These are phyloP conservation scores for Rattus norvegicus DNA, from an alignment of 2,113 vertebrate species.

Conservation along the genomic window GRCr8 NC_086030.1:38285001-38285500, in stretches of 20 bases:
- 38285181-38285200: background rate
- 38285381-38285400: background rate
- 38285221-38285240: background rate
- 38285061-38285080: background rate
- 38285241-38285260: background rate
- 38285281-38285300: background rate
- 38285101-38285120: background rate
- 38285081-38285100: background rate
- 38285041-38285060: background rate
- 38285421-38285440: background rate
- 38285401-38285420: background rate
- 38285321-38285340: background rate
- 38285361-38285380: background rate
- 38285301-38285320: background rate
- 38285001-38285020: background rate
- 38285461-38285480: background rate
- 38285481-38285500: background rate
- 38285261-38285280: background rate
- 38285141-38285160: background rate
- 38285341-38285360: background rate
- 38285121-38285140: background rate
- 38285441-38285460: background rate
- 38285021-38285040: background rate
- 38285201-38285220: background rate
- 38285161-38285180: background rate